phyloP scores from a whole-genome alignment of 2,797 vertebrate genomes.

The Lepus townsendii region DNA sequence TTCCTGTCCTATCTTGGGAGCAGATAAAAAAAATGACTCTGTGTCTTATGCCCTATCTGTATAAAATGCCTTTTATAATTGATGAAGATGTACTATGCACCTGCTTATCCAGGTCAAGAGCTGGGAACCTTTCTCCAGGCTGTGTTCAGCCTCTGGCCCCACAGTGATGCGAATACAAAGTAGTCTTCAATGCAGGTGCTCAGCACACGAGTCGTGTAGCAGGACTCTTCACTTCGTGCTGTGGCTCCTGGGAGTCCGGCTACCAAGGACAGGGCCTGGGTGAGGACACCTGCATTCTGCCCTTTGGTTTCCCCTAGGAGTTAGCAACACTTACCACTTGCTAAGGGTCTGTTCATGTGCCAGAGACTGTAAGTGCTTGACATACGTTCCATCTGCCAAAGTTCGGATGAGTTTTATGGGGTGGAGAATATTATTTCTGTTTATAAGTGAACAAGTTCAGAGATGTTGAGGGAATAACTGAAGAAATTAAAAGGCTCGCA shows the following conservation, averaged over 20 bases:
- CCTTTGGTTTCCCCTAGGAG: background rate
- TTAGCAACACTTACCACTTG: background rate
- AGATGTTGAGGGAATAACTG: background rate
- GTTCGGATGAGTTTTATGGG: background rate
- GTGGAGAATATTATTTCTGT: background rate
- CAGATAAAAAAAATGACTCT: background rate
- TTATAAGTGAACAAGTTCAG: background rate
- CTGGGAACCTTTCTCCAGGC: slow-evolving; percentile 18
- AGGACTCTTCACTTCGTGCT: background rate
- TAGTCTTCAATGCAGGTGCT: background rate
- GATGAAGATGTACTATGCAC: slow-evolving; percentile 69
- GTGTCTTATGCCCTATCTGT: slow-evolving; percentile 60
- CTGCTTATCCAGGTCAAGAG: slow-evolving; percentile 55
- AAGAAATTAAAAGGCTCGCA: background rate
- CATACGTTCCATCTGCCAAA: background rate
- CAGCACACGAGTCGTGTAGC: fast-evolving
- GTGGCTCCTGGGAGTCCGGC: background rate
- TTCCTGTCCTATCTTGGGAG: slow-evolving; percentile 73
- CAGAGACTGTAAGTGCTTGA: background rate
- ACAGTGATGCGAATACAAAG: slow-evolving; percentile 7
- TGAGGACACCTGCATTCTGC: background rate
- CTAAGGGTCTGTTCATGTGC: background rate
- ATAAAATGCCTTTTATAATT: slow-evolving; percentile 82
- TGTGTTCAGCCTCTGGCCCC: background rate
- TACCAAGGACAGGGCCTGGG: background rate